Conservation (phyloP, 2,113 vertebrate genomes). For the Amphilophus citrinellus region DNA sequence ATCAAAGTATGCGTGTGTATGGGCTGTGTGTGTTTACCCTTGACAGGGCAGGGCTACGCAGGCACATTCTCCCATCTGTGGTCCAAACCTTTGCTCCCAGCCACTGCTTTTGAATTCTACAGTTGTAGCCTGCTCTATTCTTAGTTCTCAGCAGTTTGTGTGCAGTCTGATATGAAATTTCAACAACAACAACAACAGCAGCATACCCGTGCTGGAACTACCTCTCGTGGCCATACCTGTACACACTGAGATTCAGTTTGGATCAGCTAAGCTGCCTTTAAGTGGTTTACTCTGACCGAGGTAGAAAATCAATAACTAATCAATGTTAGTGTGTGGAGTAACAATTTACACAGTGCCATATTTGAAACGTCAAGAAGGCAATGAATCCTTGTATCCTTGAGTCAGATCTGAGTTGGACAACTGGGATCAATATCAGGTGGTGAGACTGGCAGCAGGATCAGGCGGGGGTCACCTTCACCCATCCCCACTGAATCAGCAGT, state of each 20-base stretch:
- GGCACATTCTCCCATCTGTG: constrained; percentile 80
- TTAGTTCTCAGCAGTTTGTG: constrained; percentile 64
- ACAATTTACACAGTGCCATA: constrained; percentile 60
- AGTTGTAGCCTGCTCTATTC: constrained; percentile 72
- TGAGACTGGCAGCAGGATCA: constrained; percentile 73
- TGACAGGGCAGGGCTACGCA: constrained; percentile 75
- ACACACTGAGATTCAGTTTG: constrained; percentile 27
- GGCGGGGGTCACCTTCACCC: constrained; percentile 83
- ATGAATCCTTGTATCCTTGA: constrained; percentile 76
- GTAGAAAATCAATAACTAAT: constrained; percentile 72
- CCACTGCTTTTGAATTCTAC: constrained; percentile 74
- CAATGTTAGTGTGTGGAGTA: constrained; percentile 56
- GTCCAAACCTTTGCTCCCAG: constrained; percentile 78
- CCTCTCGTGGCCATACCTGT: not conserved
- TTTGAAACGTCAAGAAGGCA: constrained; percentile 78
- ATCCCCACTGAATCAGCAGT: constrained; percentile 84
- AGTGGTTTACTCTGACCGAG: constrained; percentile 51
- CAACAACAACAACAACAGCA: constrained; percentile 38
- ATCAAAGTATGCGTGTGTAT: constrained; percentile 43
- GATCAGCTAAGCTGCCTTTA: constrained; percentile 34
- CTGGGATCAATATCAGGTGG: constrained; percentile 82
- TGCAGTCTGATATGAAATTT: constrained; percentile 56
- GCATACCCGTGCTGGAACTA: not conserved
- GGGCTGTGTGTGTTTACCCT: constrained; percentile 69
- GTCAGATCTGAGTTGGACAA: constrained; percentile 71